These are phyloP conservation scores for Brachionus calyciflorus DNA, from an alignment of 1,140 invertebrate species.

Conservation along the genomic window DNA sequence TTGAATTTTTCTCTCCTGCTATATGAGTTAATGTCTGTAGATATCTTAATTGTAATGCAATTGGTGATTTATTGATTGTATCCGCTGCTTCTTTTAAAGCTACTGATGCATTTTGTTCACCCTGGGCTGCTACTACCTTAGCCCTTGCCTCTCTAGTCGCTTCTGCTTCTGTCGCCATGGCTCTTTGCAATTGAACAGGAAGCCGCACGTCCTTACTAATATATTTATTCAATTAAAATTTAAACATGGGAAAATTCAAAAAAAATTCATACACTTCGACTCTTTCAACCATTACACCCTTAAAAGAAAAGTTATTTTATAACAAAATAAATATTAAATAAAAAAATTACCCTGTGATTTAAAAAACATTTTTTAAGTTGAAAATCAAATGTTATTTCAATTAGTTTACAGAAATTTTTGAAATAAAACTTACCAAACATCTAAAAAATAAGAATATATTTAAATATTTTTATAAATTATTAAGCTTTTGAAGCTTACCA, in stretches of 20 bases:
- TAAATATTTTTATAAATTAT: not conserved
- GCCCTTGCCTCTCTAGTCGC: conserved; percentile 55
- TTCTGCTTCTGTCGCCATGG: conserved; percentile 58
- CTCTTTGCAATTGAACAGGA: conserved; percentile 53
- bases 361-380: not conserved
- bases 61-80: conserved; percentile 62
- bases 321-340: too few relatives aligned
- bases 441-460: not conserved
- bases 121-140: conserved; percentile 51
- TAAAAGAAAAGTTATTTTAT: too few relatives aligned
- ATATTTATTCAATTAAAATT: too few relatives aligned
- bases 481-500: not conserved
- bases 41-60: conserved; percentile 75
- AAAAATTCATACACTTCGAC: conserved; percentile 47
- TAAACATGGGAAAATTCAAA: too few relatives aligned
- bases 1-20: conserved; percentile 94
- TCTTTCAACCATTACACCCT: conserved; percentile 47
- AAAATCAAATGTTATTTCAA: not conserved
- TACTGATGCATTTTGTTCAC: conserved; percentile 47
- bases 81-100: conserved; percentile 47
- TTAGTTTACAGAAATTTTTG: too few relatives aligned
- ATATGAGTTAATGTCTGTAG: conserved; percentile 85
- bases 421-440: conserved; percentile 38
- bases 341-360: too few relatives aligned
- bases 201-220: conserved; percentile 51